These are phyloP conservation scores for Chelonus insularis DNA, from an alignment of 1,140 invertebrate genomes.

Conservation along the genomic window DNA sequence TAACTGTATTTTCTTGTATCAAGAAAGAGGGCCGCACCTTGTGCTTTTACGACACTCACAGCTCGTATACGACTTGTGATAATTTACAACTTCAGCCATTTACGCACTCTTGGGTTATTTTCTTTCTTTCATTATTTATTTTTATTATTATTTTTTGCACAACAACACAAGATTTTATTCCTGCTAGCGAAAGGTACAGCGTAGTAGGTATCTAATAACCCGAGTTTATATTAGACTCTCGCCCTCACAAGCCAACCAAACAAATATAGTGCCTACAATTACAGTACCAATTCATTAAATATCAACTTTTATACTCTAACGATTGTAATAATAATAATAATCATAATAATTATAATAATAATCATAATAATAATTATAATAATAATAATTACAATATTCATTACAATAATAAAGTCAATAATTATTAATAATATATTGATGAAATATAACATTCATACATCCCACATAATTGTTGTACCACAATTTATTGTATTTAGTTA, in stretches of 20 bases:
- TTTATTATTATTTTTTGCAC: background rate
- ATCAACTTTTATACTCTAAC: constrained; percentile 60
- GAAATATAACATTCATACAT: constrained; percentile 31
- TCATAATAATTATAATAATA: constrained; percentile 34
- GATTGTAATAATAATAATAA: constrained; percentile 45
- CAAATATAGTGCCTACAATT: constrained; percentile 59
- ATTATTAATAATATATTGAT: no score
- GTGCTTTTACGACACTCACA: background rate
- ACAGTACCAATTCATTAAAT: constrained; percentile 60
- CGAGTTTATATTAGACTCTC: constrained; percentile 59
- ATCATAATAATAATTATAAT: constrained; percentile 37
- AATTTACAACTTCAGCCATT: background rate
- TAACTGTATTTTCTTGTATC: no score
- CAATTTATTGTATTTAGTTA: constrained; percentile 11
- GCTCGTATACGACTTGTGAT: background rate
- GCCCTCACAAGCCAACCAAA: constrained; percentile 60
- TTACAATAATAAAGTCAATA: no score
- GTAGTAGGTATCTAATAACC: constrained; percentile 60
- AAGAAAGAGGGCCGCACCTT: background rate
- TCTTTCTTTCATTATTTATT: background rate
- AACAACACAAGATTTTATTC: constrained; percentile 19
- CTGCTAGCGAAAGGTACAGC: constrained; percentile 60
- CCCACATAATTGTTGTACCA: constrained; percentile 24
- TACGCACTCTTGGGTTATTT: background rate
- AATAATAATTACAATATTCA: constrained; percentile 32